Percentiles rank a stretch among this genome's conserved stretches.
phyloP scores from a whole-genome alignment of 2,888 invertebrate species.

The Temnothorax unifasciatus region DNA sequence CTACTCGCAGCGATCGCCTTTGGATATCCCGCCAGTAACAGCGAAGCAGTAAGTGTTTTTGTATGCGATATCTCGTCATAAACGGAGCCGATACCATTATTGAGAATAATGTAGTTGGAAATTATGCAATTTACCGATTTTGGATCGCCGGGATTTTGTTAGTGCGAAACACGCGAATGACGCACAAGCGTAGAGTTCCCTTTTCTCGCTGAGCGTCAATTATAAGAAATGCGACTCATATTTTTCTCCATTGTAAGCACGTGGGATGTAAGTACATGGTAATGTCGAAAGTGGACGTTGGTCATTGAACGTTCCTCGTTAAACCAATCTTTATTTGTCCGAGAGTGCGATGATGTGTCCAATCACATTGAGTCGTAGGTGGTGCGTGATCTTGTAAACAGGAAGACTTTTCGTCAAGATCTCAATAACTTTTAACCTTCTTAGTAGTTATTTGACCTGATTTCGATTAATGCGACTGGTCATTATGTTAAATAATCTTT shows the following conservation, averaged over 20 bases:
- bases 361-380: constrained; percentile 65
- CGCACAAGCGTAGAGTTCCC: neutral
- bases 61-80: neutral
- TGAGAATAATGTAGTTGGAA: neutral
- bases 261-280: constrained; percentile 57
- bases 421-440: constrained; percentile 23
- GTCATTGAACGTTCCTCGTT: constrained; percentile 67
- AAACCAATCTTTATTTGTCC: constrained; percentile 65
- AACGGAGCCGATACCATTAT: neutral
- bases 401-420: constrained; percentile 44
- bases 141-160: neutral
- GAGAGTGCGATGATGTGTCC: constrained; percentile 61
- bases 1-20: constrained; percentile 74
- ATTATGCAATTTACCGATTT: constrained; percentile 6
- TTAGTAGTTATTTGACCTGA: neutral
- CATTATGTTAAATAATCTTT: constrained; percentile 5
- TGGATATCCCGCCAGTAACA: constrained; percentile 83
- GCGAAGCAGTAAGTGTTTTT: constrained; percentile 83
- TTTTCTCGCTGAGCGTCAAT: constrained; percentile 4
- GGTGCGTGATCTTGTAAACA: constrained; percentile 60
- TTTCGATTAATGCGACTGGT: constrained; percentile 5
- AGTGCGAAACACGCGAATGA: neutral
- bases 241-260: constrained; percentile 56
- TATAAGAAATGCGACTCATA: constrained; percentile 41
- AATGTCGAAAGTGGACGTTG: constrained; percentile 66